Evolutionary conservation across 2,888 invertebrate genomes (phyloP).

Genomic region (Catocala fraxini): DNA sequence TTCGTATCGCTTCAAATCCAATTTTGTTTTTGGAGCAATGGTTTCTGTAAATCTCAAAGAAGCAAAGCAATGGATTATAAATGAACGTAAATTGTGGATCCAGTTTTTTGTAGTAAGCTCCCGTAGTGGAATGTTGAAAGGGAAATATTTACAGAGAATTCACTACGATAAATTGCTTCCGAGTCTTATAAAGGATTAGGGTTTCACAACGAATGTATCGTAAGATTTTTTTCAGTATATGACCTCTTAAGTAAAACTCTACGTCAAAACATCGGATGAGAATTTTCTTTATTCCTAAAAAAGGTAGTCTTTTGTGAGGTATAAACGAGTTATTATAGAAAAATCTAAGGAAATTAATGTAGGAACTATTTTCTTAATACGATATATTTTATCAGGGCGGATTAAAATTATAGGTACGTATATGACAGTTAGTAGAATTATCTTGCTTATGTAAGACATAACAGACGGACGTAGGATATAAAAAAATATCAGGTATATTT

Average conservation of each 20-base stretch:
- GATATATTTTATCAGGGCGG: background rate
- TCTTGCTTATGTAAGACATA: no score
- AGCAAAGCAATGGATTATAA: constrained; percentile 44
- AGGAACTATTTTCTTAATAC: background rate
- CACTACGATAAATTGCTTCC: constrained; percentile 44
- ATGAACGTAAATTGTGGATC: constrained; percentile 33
- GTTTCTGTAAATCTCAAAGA: constrained; percentile 23
- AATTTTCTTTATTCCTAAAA: constrained; percentile 18
- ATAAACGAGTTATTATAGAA: constrained; percentile 15
- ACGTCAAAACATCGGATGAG: constrained; percentile 33
- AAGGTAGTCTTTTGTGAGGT: constrained; percentile 22
- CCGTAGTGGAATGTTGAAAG: constrained; percentile 37
- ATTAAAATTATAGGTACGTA: no score
- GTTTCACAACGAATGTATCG: constrained; percentile 27
- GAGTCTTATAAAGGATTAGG: constrained; percentile 46
- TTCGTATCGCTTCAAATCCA: constrained; percentile 27
- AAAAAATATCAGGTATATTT: no score
- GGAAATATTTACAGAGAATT: constrained; percentile 37
- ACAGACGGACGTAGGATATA: no score
- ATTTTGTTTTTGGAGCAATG: constrained; percentile 33
- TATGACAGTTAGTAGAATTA: no score
- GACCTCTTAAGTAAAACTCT: constrained; percentile 30
- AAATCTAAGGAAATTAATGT: constrained; percentile 4
- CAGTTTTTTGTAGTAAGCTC: constrained; percentile 29
- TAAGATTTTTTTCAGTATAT: constrained; percentile 26